Base-by-base conservation (phyloP, 2,888 invertebrate genomes). In the Azorinus chamasolen region DNA sequence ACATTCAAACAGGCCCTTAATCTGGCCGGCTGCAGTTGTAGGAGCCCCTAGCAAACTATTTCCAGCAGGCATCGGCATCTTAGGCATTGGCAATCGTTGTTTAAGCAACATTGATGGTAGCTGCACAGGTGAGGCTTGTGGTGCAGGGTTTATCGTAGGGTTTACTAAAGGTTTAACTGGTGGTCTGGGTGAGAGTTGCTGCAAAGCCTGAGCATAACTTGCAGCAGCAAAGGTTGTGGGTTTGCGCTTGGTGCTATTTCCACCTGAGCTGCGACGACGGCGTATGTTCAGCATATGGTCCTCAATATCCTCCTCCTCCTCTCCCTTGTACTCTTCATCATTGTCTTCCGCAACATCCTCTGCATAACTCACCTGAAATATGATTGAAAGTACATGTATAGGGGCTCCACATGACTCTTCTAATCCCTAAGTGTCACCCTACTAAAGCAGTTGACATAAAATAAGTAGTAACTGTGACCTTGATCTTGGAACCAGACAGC, bases 1-100 rank as follows among this genome's bases (percentile, higher is more conserved):
- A 59, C 80, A 80, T 43, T 80, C 80, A 73, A 80, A 80, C 53
- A 80, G 32, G 4, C 80, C 80, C 46, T 80, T 80, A 22, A 65
- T 50, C 20, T 58, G 63, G 22, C 54, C 50, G 8, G 43, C 37
- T n/a, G 32, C 27, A 25, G 16, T 24, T 1, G 10, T 16, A 27
- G 18, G 2, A 32, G 18, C 54, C 2, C 6, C n/a, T 10, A n/a
- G 12, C 10, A 22, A 20, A 4, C 12, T 8, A 32, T 55, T 55
- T 16, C n/a, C 22, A 2, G 20, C 43, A 2, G 43, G 41, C 22
- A 22, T 57, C 2, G 43, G 14, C 16, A 57, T 24, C 4, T 32
- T 32, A 32, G 32, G 32, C 32, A 32, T 32, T 32, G 32, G 4
- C 32, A 32, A 6, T 32, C 32, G 4, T 10, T 32, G 32, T 32